Percentiles rank a stretch among this genome's conserved stretches.
These are phyloP conservation scores for Pitta sordida DNA, from an alignment of 2,113 vertebrate genomes.

Conservation along the genomic window DNA sequence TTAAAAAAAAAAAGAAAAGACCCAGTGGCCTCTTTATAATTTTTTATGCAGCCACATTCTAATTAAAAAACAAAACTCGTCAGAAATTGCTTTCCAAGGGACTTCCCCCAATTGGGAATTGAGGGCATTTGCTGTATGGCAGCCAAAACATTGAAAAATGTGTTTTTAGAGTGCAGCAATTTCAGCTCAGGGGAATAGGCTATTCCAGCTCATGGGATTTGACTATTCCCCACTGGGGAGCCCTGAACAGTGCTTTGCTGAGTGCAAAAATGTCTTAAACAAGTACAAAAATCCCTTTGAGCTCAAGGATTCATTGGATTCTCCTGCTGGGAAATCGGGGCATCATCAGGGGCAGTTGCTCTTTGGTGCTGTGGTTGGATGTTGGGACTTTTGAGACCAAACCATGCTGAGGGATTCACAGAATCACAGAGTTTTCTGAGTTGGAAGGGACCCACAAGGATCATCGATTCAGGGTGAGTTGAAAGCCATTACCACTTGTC, in stretches of 20 bases:
- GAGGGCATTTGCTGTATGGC: neutral
- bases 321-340: neutral
- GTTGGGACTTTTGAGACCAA: neutral
- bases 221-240: neutral
- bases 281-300: neutral
- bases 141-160: neutral
- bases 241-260: neutral
- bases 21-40: neutral
- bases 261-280: neutral
- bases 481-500: neutral
- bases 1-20: too few species aligned
- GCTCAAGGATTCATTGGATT: neutral
- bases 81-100: slow-evolving; percentile 41
- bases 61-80: slow-evolving; percentile 24
- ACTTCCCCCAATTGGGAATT: neutral
- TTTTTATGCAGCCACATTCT: neutral
- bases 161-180: neutral
- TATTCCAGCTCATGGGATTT: neutral
- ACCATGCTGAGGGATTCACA: neutral
- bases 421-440: too few species aligned
- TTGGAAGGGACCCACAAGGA: too few species aligned
- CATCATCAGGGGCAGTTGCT: neutral
- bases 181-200: neutral
- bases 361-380: neutral
- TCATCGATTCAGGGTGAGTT: neutral